Conservation (phyloP, 2,888 invertebrate genomes). For the Atherix ibis region DNA sequence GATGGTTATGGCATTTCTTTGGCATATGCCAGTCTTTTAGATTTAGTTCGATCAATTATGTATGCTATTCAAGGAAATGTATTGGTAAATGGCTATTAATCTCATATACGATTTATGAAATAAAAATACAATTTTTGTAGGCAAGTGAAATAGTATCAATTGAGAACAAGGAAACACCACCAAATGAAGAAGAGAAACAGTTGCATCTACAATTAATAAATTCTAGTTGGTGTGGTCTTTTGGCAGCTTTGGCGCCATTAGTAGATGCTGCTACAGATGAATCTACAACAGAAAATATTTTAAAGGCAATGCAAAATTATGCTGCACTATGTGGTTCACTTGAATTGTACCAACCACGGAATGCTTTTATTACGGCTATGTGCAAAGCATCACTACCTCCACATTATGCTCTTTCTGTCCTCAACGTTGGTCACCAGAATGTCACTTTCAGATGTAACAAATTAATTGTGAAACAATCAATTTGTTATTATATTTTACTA, state of each 20-base stretch:
- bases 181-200: too few relatives aligned
- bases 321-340: slow-evolving; percentile 80
- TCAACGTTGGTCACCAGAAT: slow-evolving; percentile 47
- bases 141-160: slow-evolving; percentile 32
- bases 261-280: slow-evolving; percentile 95
- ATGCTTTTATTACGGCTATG: slow-evolving; percentile 87
- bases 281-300: slow-evolving; percentile 73
- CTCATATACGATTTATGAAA: background rate
- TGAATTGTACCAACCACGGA: slow-evolving; percentile 60
- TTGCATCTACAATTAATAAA: slow-evolving; percentile 75
- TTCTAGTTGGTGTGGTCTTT: slow-evolving; percentile 88
- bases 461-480: too few relatives aligned
- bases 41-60: slow-evolving; percentile 74
- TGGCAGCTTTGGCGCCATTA: slow-evolving; percentile 79
- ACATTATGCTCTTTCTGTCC: slow-evolving; percentile 80
- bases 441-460: slow-evolving; percentile 31
- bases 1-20: slow-evolving; percentile 96
- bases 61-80: slow-evolving; percentile 50
- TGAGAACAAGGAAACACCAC: slow-evolving; percentile 35
- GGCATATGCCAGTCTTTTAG: slow-evolving; percentile 84
- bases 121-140: slow-evolving; percentile 16
- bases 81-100: slow-evolving; percentile 22
- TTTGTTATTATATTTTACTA: too few relatives aligned
- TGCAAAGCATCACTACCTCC: slow-evolving; percentile 95
- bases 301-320: slow-evolving; percentile 81